phyloP scores from a whole-genome alignment of 2,888 invertebrate species.

The Steromphala cineraria region DNA sequence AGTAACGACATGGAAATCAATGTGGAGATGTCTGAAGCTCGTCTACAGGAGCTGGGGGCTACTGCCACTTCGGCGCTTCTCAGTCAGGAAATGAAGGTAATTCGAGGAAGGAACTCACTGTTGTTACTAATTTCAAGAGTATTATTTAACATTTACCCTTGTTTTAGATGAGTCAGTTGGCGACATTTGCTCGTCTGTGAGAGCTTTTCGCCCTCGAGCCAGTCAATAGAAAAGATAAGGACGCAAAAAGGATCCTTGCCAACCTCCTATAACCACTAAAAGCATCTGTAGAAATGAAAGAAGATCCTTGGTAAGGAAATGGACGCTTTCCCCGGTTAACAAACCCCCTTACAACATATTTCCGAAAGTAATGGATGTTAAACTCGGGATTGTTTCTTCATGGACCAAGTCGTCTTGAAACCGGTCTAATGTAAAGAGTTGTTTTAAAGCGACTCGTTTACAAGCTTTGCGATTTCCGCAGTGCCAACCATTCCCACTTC shows the following conservation, averaged over 20 bases:
- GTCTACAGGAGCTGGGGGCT: background rate
- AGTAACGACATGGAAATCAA: too few relatives aligned
- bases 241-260: constrained; percentile 9
- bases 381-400: constrained; percentile 6
- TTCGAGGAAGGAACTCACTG: constrained; percentile 1
- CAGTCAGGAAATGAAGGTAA: constrained; percentile 14
- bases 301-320: constrained; percentile 3
- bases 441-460: constrained; percentile 8
- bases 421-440: constrained; percentile 2
- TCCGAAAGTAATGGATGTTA: constrained; percentile 21
- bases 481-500: constrained; percentile 7
- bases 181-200: constrained; percentile 15
- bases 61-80: constrained; percentile 14
- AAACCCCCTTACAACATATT: constrained; percentile 15
- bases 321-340: constrained; percentile 12
- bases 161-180: constrained; percentile 14
- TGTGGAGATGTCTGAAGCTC: background rate
- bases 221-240: constrained; percentile 19
- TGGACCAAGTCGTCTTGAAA: background rate
- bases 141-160: constrained; percentile 18
- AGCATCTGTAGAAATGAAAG: constrained; percentile 13
- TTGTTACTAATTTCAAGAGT: constrained; percentile 19
- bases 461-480: constrained; percentile 2
- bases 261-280: constrained; percentile 8
- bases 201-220: constrained; percentile 13